phyloP scores from a whole-genome alignment of 2,888 invertebrate species.

The Cyaniris semiargus region DNA sequence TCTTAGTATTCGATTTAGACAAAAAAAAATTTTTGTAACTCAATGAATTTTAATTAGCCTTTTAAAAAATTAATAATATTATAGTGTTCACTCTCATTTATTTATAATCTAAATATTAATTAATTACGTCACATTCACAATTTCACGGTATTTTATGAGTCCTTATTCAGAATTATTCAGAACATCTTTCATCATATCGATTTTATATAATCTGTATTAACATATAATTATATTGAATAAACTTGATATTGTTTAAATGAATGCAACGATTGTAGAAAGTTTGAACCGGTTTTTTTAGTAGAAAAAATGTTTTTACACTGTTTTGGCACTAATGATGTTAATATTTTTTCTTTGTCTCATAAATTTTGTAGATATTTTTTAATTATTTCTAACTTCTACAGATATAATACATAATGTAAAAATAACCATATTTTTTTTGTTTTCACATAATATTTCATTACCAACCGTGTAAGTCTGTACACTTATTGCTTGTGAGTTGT shows the following conservation, averaged over 20 bases:
- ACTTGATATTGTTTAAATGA: conserved; percentile 10
- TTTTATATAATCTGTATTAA: neutral
- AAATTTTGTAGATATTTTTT: too few relatives aligned
- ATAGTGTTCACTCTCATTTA: neutral
- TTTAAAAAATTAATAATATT: neutral
- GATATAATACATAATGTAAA: too few relatives aligned
- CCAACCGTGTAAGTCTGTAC: too few relatives aligned
- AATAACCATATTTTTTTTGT: too few relatives aligned
- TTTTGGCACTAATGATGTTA: too few relatives aligned
- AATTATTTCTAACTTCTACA: too few relatives aligned
- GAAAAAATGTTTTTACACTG: neutral
- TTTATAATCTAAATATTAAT: neutral
- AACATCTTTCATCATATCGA: neutral
- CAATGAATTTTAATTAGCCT: neutral
- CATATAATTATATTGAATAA: neutral
- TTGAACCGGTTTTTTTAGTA: neutral
- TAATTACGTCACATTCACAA: neutral
- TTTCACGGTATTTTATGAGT: neutral
- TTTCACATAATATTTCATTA: too few relatives aligned
- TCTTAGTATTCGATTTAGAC: too few relatives aligned
- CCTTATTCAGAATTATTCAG: neutral
- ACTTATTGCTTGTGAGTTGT: too few relatives aligned
- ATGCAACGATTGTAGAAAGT: neutral
- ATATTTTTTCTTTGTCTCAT: too few relatives aligned
- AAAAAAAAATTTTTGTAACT: too few relatives aligned